phyloP scores from a whole-genome alignment of 2,797 vertebrate species.

The Leuciscus waleckii region DNA sequence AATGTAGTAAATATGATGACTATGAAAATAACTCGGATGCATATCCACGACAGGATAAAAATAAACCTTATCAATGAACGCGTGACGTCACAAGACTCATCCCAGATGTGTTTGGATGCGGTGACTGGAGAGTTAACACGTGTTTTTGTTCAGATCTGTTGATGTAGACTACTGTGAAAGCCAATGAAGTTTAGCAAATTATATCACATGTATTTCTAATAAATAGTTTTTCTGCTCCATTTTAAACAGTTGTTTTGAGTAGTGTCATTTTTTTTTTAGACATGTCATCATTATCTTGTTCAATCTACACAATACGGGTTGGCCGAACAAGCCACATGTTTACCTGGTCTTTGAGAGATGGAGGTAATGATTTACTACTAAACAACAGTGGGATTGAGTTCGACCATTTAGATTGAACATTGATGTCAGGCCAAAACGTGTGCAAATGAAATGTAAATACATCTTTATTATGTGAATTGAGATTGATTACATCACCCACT shows the following conservation, averaged over 20 bases:
- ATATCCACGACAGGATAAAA: not conserved
- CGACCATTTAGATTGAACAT: not conserved
- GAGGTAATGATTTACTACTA: not conserved
- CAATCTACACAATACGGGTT: not conserved
- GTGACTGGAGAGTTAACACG: not conserved
- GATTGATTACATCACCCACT: not conserved
- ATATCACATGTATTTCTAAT: not conserved
- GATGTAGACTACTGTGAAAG: not conserved
- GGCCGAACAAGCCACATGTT: not conserved
- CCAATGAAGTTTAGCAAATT: not conserved
- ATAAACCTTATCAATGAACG: not conserved
- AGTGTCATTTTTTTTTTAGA: not conserved
- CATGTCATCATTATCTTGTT: not conserved
- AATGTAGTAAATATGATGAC: slow-evolving; percentile 44
- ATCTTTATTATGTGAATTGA: not conserved
- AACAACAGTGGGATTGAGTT: slow-evolving; percentile 18
- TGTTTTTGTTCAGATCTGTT: not conserved
- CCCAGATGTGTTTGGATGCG: not conserved
- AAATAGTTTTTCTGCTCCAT: not conserved
- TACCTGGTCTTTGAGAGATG: not conserved
- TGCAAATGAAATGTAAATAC: not conserved
- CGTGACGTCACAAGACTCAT: slow-evolving; percentile 1
- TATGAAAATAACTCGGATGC: not conserved
- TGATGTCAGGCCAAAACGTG: not conserved
- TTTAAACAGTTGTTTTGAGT: not conserved